Evolutionary conservation across 2,113 vertebrate genomes (phyloP).

Genomic region (Genyomyrus donnyi): DNA sequence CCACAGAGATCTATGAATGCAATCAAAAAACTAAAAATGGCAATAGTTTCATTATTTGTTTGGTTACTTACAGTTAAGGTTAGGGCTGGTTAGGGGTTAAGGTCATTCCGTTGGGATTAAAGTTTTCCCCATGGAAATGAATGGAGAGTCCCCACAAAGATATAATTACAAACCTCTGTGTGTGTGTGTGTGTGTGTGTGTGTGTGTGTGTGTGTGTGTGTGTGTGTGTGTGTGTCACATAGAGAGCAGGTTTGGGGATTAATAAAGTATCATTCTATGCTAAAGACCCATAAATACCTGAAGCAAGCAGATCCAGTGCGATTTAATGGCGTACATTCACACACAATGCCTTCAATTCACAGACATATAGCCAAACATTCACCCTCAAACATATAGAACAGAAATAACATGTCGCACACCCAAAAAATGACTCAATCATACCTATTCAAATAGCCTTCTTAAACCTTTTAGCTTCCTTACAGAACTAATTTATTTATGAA

Average conservation of each 20-base stretch:
- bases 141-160: too few relatives aligned
- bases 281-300: background rate
- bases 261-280: background rate
- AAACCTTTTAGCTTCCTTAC: background rate
- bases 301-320: background rate
- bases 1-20: too few relatives aligned
- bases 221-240: too few relatives aligned
- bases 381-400: background rate
- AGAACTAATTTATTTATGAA: background rate
- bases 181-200: too few relatives aligned
- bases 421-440: background rate
- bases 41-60: too few relatives aligned
- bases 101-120: too few relatives aligned
- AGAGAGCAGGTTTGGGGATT: background rate
- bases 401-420: background rate
- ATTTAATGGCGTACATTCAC: background rate
- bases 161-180: too few relatives aligned
- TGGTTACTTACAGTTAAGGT: too few relatives aligned
- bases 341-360: background rate
- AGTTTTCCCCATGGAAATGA: too few relatives aligned
- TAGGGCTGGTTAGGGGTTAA: too few relatives aligned
- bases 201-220: too few relatives aligned
- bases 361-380: background rate
- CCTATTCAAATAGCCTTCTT: background rate
- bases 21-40: too few relatives aligned